Evolutionary conservation across 1,140 invertebrate species (phyloP).

Genomic region (Drosophila busckii): DNA sequence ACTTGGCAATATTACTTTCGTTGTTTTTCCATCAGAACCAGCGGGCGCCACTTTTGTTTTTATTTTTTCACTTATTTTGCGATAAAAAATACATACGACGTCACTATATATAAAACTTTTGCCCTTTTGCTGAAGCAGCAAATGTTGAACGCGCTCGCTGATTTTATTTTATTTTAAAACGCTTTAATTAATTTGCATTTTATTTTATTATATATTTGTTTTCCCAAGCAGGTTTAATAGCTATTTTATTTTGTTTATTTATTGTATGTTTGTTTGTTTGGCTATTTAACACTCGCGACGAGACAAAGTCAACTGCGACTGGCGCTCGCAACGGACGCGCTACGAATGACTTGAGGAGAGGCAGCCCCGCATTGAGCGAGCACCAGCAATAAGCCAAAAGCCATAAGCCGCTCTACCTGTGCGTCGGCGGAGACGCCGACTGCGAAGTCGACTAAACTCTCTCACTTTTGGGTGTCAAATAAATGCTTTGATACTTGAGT

Average conservation of each 20-base stretch:
- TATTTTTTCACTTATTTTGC: too few species aligned
- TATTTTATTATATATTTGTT: constrained; percentile 16
- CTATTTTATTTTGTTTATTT: constrained; percentile 13
- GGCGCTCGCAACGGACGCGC: constrained; percentile 63
- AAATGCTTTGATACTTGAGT: too few species aligned
- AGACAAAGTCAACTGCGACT: constrained; percentile 31
- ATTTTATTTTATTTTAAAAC: not conserved
- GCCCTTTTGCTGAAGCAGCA: constrained; percentile 1
- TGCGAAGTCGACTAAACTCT: constrained; percentile 10
- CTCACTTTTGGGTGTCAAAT: constrained; percentile 19
- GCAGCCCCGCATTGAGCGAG: constrained; percentile 21
- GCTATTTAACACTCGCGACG: constrained; percentile 41
- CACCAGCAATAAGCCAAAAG: too few species aligned
- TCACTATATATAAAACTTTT: too few species aligned
- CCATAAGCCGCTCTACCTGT: constrained; percentile 45
- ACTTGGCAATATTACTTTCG: too few species aligned
- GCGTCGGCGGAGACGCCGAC: constrained; percentile 15
- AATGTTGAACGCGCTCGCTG: constrained; percentile 1
- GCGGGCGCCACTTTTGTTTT: too few species aligned
- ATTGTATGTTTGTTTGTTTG: constrained; percentile 14
- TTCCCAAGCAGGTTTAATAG: constrained; percentile 25
- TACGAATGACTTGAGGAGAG: constrained; percentile 49
- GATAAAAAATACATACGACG: too few species aligned
- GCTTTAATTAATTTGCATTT: constrained; percentile 22
- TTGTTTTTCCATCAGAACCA: too few species aligned